Evolutionary conservation across 2,888 invertebrate genomes (phyloP), one percentile per base, ranked within the genome.

Genomic region (Hypselothyrea guttata): DNA sequence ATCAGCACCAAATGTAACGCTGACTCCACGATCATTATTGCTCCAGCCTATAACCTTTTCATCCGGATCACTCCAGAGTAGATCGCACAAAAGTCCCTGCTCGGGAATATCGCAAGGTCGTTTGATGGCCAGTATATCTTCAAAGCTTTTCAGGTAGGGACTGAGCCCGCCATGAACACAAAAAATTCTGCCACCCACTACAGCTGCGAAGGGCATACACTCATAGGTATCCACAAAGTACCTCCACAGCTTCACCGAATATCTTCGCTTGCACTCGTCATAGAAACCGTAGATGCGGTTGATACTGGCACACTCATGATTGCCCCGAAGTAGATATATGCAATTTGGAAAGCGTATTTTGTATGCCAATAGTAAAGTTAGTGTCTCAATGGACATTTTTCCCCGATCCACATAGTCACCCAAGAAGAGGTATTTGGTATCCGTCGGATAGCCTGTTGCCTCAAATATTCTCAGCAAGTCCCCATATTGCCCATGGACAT

Each of bases 221-320:
- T 99, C 99, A 91, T 99, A 99, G 91, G 98, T 98, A 91, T 99
- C 98, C 88, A 98, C 99, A 91, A 99, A 99, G 9, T 98, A 98
- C 92, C 99, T 99, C 98, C 99, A 99, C 88, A 99, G 91, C 91
- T 98, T 98, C 87, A 99, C 98, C 92, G 98, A 98, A 91, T 98
- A 99, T 85, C 94, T 93, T 88, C 94, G 91, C 91, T 96, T 94
- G 94, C 98, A 98, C 91, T 98, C 98, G 90, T 98, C 98, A 90
- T 98, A 98, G 91, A 98, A 98, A 5, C 70, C 97, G 91, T 98
- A 98, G 91, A 98, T 97, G 92, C 98, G 94, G 92, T 98, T 98
- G 90, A 98, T 98, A 89, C 96, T 97, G 75, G 98, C 98, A 90
- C 98, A 98, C 89, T 98, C 98, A 90, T 98, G 98, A 91, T 98